Base-by-base conservation (phyloP, 2,888 invertebrate species). In the Leistus spinibarbis region DNA sequence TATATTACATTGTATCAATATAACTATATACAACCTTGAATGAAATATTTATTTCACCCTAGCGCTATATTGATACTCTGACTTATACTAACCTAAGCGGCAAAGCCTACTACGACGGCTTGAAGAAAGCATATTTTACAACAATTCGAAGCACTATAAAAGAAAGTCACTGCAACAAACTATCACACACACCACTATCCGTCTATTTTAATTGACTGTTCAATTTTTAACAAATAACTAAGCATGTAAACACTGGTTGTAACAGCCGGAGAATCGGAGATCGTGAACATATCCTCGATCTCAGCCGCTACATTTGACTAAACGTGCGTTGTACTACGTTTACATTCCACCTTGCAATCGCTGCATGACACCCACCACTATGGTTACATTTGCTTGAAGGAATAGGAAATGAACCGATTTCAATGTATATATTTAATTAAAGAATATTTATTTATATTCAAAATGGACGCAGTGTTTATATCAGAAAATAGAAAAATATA, bases 11-110 rank as follows among this genome's bases (percentile, higher is more conserved):
- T 40, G 40, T 40, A 40, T 40, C 40, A 5, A 13, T 40, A 40
- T 40, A 40, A 40, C 40, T 5, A 40, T 10, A 40, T 40, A 40
- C 40, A 40, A 7, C 40, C 40, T 40, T 73, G 60, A 65, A 73
- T 73, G 54, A 73, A 73, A 67, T 67, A 73, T 20, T 73, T 73
- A 73, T 73, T 73, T 73, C 67, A 73, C 57, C 73, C 73, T 65
- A 67, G 60, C 19, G 72, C 72, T 66, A 16, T 22, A 16, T 1
- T 23, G 24, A 5, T 67, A 67, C 67, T 19, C 22, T 62, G 73
- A 62, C 27, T 40, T 60, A 20, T 73, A 73, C 73, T 73, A 73
- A 73, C 73, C 73, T 73, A 65, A 67, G 73, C 73, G 73, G 73
- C 73, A 73, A 67, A 67, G 20, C 19, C 20, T 27, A 19, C 66